phyloP scores from a whole-genome alignment of 2,113 vertebrate genomes.

The Cervus canadensis region DNA sequence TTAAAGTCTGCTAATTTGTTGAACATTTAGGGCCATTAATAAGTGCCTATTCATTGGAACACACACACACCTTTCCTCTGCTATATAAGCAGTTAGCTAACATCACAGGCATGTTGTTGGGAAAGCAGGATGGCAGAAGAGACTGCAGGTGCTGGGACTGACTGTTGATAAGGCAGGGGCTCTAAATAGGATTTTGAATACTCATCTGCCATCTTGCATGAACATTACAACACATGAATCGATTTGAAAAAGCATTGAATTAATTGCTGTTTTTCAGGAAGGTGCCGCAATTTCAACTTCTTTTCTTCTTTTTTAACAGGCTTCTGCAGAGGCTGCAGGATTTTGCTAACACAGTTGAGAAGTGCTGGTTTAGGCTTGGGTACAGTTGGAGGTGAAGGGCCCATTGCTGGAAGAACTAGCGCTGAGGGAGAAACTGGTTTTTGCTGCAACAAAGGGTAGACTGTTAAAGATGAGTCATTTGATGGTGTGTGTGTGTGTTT shows the following conservation, averaged over 20 bases:
- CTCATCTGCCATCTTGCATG: background rate
- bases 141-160: background rate
- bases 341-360: conserved; percentile 7
- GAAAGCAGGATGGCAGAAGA: background rate
- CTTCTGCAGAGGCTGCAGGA: background rate
- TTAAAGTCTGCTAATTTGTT: background rate
- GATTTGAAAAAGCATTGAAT: background rate
- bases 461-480: background rate
- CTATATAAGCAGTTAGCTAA: background rate
- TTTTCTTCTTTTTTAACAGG: background rate
- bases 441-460: background rate
- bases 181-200: background rate
- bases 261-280: background rate
- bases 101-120: background rate
- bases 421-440: background rate
- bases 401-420: background rate
- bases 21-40: background rate
- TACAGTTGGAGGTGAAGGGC: background rate
- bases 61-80: background rate
- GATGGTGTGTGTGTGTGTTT: background rate
- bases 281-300: background rate
- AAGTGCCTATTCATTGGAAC: background rate
- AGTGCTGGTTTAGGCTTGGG: background rate
- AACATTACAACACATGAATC: background rate
- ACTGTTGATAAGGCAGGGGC: background rate